Evolutionary conservation across 2,888 invertebrate species (phyloP), one percentile per base, ranked within the genome.

Genomic region (Leptopilina drosophilae): DNA sequence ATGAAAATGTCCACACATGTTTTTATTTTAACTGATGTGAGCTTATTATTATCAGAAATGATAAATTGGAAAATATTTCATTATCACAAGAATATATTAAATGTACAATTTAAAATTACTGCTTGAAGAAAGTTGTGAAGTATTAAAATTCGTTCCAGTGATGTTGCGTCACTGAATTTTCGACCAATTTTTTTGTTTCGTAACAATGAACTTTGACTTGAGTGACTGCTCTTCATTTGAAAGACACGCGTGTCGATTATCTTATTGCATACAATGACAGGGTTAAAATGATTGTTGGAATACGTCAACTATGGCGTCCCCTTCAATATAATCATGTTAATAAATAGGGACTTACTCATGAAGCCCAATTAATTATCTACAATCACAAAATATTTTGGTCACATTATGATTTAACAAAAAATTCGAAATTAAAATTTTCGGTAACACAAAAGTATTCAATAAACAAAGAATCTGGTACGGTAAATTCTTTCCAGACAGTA

Each of bases 121-220:
- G 73, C 73, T 56, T 26, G 26, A 73, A 73, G 56, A 73, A 73
- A 73, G n/a, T 69, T 69, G 14, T 56, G 7, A 53, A 26, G 69
- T 53, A 33, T 33, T 33, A 33, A 33, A 73, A 73, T 73, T 56
- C 33, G n/a, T 56, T 53, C 33, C 9, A 73, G 12, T 14, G n/a
- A 33, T 33, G n/a, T 73, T 73, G n/a, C 33, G 56, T 73, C 73
- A 73, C 40, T 73, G 73, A 33, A 73, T 73, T 53, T 56, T 73
- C 40, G 56, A 33, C 56, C n/a, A 73, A 73, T 56, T 73, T 73
- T 73, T 73, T 69, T n/a, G 73, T 53, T 73, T 40, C 53, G 59
- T 33, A 73, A n/a, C 15, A 56, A 73, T 73, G 73, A 73, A 59
- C 73, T 73, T 9, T 73, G 56, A 73, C 56, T 56, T 73, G 53